Base-by-base conservation (phyloP, 2,888 invertebrate species). In the Polydrusus pterygomalis region DNA sequence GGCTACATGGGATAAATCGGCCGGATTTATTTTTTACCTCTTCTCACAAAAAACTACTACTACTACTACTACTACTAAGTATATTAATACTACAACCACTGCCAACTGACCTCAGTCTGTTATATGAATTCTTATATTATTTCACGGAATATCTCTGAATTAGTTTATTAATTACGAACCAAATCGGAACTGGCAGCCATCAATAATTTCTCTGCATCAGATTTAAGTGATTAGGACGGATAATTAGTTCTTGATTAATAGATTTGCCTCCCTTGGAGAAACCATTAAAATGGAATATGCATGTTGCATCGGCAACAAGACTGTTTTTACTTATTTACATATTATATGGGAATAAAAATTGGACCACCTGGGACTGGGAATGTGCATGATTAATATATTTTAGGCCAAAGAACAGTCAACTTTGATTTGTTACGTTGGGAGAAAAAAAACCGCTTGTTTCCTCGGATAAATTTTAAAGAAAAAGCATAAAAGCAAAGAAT, bases 221-320 rank as follows among this genome's bases (percentile, higher is more conserved):
- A 74, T 20, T 51, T 68, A 74, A 73, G 58, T 73, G 73, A 73
- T 73, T 62, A 51, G 74, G 58, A 68, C 68, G 45, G 49, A 47
- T 74, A 74, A 74, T 74, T 67, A 68, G 60, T 60, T 38, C 20
- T 30, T 74, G 74, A 74, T 74, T 74, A 74, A 74, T 74, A 62
- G 68, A 51, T 51, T n/a, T 67, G 67, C 60, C 49, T 73, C 56
- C 63, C 47, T 65, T n/a, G 13, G 51, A 68, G 74, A 68, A 60
- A 60, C 38, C 70, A 49, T 70, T 70, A 38, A 60, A 51, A 38
- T 1, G 51, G 63, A 60, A 47, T 54, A 54, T 68, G 51, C 38
- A 38, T 54, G 13, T 17, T n/a, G 38, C 13, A 67, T 51, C 17
- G 7, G 9, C 1, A 30, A 30, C 8, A 20, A 8, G n/a, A 56